These are phyloP conservation scores for Spermophilus dauricus DNA, from an alignment of 2,113 vertebrate genomes.

Conservation along the genomic window DNA sequence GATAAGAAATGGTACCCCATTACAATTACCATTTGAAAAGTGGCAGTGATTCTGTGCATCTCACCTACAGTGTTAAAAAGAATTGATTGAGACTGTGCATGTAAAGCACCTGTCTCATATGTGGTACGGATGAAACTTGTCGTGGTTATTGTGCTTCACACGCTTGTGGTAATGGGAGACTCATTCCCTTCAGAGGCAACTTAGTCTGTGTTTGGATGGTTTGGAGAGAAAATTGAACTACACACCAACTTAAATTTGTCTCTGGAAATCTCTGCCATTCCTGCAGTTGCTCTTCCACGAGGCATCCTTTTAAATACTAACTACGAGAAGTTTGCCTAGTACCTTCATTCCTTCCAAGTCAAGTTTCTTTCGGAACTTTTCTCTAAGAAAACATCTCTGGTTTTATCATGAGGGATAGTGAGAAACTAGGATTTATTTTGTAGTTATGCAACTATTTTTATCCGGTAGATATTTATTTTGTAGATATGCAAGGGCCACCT, in stretches of 20 bases:
- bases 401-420: background rate
- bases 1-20: background rate
- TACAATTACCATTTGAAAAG: background rate
- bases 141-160: background rate
- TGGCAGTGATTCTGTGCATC: background rate
- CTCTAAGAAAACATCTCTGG: background rate
- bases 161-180: background rate
- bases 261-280: background rate
- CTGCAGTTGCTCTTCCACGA: background rate
- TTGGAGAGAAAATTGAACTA: background rate
- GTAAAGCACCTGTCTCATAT: background rate
- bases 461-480: background rate
- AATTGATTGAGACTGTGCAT: background rate
- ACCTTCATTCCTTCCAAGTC: background rate
- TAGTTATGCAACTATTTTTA: background rate
- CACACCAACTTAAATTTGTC: background rate
- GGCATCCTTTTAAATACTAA: background rate
- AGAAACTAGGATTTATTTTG: slow-evolving; percentile 40
- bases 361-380: background rate
- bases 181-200: background rate
- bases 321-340: background rate
- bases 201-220: background rate
- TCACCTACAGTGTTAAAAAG: background rate
- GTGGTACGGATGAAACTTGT: background rate
- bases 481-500: background rate